Percentiles rank a stretch among this genome's conserved stretches.
Conservation (phyloP, 2,797 vertebrate species). For the Semaprochilodus insignis region DNA sequence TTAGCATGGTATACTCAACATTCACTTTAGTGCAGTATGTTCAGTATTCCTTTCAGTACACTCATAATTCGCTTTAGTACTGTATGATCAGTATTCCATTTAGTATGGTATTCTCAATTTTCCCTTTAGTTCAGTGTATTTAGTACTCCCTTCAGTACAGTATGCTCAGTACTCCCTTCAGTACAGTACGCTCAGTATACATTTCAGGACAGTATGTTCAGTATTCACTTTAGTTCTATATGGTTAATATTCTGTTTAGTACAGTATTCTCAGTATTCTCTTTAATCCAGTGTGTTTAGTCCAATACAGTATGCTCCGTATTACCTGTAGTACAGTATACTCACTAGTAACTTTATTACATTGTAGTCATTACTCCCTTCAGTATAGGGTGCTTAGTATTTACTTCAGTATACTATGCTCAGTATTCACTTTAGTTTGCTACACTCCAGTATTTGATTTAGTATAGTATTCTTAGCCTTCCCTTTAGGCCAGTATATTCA, state of each 20-base stretch:
- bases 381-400: too few species aligned
- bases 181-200: too few species aligned
- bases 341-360: background rate
- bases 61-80: background rate
- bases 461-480: background rate
- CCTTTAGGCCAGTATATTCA: background rate
- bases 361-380: background rate
- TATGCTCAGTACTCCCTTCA: too few species aligned
- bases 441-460: background rate
- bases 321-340: background rate
- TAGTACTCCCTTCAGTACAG: background rate
- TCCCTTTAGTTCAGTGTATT: background rate
- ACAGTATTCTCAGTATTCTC: background rate
- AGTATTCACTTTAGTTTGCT: too few species aligned
- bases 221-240: background rate
- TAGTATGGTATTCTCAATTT: background rate
- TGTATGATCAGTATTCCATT: background rate
- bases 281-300: background rate
- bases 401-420: too few species aligned
- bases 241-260: background rate
- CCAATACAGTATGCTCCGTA: too few species aligned
- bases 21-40: background rate
- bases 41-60: background rate
- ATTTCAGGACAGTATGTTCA: background rate
- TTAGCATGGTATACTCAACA: background rate